A percentile compares a stretch with the other conserved stretches of the same genome.
phyloP scores from a whole-genome alignment of 2,797 vertebrate genomes.

The Trachurus trachurus region DNA sequence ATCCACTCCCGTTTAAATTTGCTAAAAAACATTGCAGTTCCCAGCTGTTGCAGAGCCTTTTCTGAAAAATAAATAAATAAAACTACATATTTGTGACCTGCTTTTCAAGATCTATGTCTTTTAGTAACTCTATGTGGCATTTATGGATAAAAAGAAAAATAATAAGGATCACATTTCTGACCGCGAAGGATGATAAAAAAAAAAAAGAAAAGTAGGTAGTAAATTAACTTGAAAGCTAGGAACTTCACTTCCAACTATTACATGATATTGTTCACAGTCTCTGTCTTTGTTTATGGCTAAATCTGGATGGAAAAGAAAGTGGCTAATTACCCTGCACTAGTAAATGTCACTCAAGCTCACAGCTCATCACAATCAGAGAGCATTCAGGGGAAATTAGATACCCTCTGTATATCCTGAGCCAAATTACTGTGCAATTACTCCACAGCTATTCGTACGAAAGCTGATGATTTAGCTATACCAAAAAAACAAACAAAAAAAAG shows the following conservation, averaged over 20 bases:
- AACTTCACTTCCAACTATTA: background rate
- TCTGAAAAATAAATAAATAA: too few species aligned
- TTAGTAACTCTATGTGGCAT: background rate
- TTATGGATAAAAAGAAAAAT: background rate
- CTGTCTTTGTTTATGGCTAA: constrained; percentile 34
- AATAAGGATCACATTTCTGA: background rate
- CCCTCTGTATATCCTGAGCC: constrained; percentile 5
- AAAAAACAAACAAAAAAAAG: constrained; percentile 1
- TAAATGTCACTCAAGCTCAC: constrained; percentile 35
- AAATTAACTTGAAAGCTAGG: too few species aligned
- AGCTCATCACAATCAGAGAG: constrained; percentile 50
- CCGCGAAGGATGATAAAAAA: background rate
- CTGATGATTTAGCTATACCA: constrained; percentile 22
- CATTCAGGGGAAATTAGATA: constrained; percentile 40
- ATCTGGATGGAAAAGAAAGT: constrained; percentile 43
- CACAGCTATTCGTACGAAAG: constrained; percentile 9
- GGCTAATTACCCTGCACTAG: constrained; percentile 43
- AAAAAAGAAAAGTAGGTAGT: background rate
- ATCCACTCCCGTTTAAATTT: too few species aligned
- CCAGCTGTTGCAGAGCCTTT: too few species aligned
- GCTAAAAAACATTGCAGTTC: too few species aligned
- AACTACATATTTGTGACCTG: too few species aligned
- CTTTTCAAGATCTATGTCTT: too few species aligned
- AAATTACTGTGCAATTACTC: background rate
- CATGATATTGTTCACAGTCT: background rate